Evolutionary conservation across 2,888 invertebrate species (phyloP), one percentile per base, ranked within the genome.

Genomic region (Notocelia uddmanniana): DNA sequence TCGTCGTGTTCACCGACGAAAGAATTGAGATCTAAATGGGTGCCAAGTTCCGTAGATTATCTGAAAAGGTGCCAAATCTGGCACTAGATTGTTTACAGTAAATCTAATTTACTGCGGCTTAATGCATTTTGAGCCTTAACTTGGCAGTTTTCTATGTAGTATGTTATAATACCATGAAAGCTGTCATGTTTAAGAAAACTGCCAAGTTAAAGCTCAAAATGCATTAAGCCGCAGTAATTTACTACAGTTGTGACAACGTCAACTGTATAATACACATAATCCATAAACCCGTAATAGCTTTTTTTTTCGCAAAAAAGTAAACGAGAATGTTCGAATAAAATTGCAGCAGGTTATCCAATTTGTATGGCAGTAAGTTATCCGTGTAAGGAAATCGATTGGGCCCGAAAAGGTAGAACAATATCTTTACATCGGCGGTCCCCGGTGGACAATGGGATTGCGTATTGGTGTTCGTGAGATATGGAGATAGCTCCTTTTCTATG

Each of bases 381-480:
- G 59, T 59, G 66, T 70, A 52, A 54, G 67, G 45, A 54, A 71
- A 72, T 72, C 67, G 67, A 72, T 68, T 55, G 55, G 72, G 62
- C 72, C 71, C 67, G 64, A 48, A 68, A 72, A 72, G 72, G 67
- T 72, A 67, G 64, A 52, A 69, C 69, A 69, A 50, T 68, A 68
- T 68, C 69, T 60, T 59, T 26, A 52, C 50, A 41, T 70, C 58
- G 58, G 19, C 15, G 23, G 67, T 72, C 72, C 71, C 72, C 41
- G 26, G 67, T 60, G 59, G 68, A 60, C 68, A 72, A 57, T 68
- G 55, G 48, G 37, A 60, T 55, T 52, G 26, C 54, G 26, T 45
- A 71, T 71, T 67, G 71, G 34, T 54, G 63, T 19, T 50, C 66
- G 66, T 54, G 63, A 69, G 59, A 67, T 71, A 71, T 67, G 59